A percentile compares a stretch with the other conserved stretches of the same genome.
Evolutionary conservation across 1,140 invertebrate genomes (phyloP).

Genomic region (Bombus impatiens): DNA sequence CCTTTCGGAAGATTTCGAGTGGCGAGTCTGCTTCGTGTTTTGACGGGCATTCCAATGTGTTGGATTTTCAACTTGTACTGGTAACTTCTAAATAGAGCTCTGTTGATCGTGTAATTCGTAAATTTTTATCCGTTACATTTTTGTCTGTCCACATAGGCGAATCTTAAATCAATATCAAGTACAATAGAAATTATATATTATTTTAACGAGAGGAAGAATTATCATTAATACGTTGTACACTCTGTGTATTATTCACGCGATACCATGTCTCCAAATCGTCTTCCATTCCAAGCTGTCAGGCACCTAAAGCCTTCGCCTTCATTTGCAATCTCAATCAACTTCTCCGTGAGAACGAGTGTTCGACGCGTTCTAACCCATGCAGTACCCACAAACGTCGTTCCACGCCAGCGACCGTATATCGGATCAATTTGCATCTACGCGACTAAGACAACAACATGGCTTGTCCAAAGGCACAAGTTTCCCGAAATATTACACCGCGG

Average conservation of each 20-base stretch:
- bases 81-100: not conserved
- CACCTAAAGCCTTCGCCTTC: not conserved
- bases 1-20: not conserved
- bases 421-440: constrained; percentile 31
- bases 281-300: not conserved
- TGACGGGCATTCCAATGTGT: not conserved
- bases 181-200: no score
- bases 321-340: not conserved
- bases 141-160: not conserved
- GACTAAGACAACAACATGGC: constrained; percentile 12
- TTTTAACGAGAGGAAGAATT: no score
- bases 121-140: not conserved
- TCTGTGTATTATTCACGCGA: no score
- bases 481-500: constrained; percentile 1
- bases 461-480: not conserved
- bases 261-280: no score
- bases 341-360: not conserved
- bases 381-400: not conserved
- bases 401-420: no score
- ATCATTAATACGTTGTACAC: no score
- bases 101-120: not conserved
- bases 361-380: not conserved
- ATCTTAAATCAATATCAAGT: not conserved
- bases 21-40: not conserved
- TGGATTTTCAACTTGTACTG: not conserved